Base-by-base conservation (phyloP, 2,797 vertebrate genomes). In the Poeciliopsis gracilis region DNA sequence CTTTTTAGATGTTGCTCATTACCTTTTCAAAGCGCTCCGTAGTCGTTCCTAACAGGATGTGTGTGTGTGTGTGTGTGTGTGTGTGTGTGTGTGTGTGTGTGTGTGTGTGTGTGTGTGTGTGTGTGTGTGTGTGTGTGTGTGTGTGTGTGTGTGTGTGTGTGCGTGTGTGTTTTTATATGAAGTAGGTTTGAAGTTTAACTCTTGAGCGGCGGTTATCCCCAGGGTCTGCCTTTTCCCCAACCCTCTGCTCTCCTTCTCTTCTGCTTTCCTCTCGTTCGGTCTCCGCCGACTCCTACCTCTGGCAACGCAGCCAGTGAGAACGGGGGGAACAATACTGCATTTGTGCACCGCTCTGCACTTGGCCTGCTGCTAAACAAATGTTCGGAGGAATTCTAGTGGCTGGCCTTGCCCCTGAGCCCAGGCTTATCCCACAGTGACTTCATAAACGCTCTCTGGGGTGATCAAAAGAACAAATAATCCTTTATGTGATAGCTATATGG, bases 311-410 rank as follows among this genome's bases (percentile, higher is more conserved):
- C 84, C 84, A 84, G 85, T 12, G 63, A 90, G 90, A 79, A 81
- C 79, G 9, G 46, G 46, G 71, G 36, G 88, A 93, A 95, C 94
- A 95, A 95, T 95, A 92, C 91, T 10, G 86, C 81, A 75, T 93
- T 94, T 95, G 94, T 96, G 89, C 89, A 5, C 77, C 4, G 66
- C 91, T 88, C 90, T 88, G 86, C 85, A 82, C 91, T 93, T 87
- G 76, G 89, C 88, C 92, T 88, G 86, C 91, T 88, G 91, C 92
- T 94, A 92, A 94, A 95, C 94, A 95, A 95, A 96, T 90, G 94
- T 93, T 95, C 84, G 74, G 90, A 89, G 91, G 93, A 95, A 94
- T 93, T 93, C 92, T 92, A 87, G 84, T 89, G 88, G 82, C 88
- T 84, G 87, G 90, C 83, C 82, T 90, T 92, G 92, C 88, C 89